These are phyloP conservation scores for Rachycentron canadum DNA, from an alignment of 2,797 vertebrate species.

Conservation along the genomic window DNA sequence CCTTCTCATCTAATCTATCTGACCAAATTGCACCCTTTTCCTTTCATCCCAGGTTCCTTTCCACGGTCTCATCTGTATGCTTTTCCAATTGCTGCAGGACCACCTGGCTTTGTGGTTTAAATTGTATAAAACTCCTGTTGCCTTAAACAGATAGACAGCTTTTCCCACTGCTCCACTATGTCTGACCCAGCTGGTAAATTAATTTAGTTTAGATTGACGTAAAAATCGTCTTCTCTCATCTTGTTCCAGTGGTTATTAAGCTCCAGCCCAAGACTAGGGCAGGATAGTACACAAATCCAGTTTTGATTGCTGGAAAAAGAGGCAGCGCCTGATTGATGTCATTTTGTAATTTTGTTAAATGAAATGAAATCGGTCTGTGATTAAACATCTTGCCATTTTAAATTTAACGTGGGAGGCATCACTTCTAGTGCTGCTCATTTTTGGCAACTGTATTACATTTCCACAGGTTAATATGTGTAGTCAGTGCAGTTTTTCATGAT, in stretches of 20 bases:
- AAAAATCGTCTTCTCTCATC: slow-evolving; percentile 60
- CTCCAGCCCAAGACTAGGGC: slow-evolving; percentile 27
- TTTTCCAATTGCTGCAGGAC: slow-evolving; percentile 67
- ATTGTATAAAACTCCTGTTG: slow-evolving; percentile 66
- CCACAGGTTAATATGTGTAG: background rate
- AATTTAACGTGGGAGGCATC: slow-evolving; percentile 37
- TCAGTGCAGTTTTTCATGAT: slow-evolving; percentile 14
- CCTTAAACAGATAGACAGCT: slow-evolving; percentile 73
- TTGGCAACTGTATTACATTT: slow-evolving; percentile 29
- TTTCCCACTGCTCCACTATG: slow-evolving; percentile 52
- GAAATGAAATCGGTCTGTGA: slow-evolving; percentile 55
- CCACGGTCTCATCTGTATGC: slow-evolving; percentile 49
- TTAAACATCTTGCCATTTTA: slow-evolving; percentile 45
- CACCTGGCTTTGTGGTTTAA: slow-evolving; percentile 81
- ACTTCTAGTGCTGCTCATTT: slow-evolving; percentile 20
- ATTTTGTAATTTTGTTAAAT: slow-evolving; percentile 62
- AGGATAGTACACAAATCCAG: slow-evolving; percentile 58
- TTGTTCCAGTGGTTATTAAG: slow-evolving; percentile 65
- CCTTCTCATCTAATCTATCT: slow-evolving; percentile 73
- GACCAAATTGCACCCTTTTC: slow-evolving; percentile 60
- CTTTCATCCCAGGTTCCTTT: slow-evolving; percentile 67
- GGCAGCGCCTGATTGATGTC: slow-evolving; percentile 59
- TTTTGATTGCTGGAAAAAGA: slow-evolving; percentile 63
- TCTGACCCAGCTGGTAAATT: slow-evolving; percentile 79
- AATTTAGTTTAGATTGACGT: slow-evolving; percentile 78